These are phyloP conservation scores for Aleiodes leptofemur DNA, from an alignment of 2,888 invertebrate genomes.

Conservation along the genomic window DNA sequence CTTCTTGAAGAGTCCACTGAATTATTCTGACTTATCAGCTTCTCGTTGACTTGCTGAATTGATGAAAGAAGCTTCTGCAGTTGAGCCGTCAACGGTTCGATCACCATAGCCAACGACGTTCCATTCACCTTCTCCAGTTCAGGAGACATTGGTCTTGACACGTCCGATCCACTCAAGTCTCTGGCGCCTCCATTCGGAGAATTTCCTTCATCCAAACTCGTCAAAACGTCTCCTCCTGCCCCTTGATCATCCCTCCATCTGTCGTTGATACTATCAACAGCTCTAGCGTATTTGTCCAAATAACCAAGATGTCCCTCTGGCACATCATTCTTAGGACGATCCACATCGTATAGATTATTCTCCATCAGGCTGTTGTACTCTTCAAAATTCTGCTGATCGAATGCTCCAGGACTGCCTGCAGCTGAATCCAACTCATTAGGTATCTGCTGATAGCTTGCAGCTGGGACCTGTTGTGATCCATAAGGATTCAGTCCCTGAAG, in stretches of 20 bases:
- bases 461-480: neutral
- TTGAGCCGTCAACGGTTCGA: constrained; percentile 59
- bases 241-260: constrained; percentile 4
- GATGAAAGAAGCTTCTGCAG: constrained; percentile 57
- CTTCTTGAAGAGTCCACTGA: constrained; percentile 1
- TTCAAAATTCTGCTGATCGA: constrained; percentile 37
- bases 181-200: neutral
- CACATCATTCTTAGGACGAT: constrained; percentile 34
- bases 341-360: constrained; percentile 5
- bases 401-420: neutral
- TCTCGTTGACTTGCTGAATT: constrained; percentile 58
- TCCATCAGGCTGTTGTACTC: constrained; percentile 26
- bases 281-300: constrained; percentile 53
- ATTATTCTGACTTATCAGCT: constrained; percentile 50
- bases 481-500: constrained; percentile 1
- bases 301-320: constrained; percentile 47
- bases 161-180: neutral
- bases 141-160: neutral
- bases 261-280: constrained; percentile 34
- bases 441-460: neutral
- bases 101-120: constrained; percentile 55
- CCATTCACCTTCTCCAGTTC: constrained; percentile 10
- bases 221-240: constrained; percentile 25
- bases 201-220: constrained; percentile 5
- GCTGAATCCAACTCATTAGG: constrained; percentile 10